Base-by-base conservation (phyloP, 37 sponge, comb jelly and placozoan genomes). In the Petrosia ficiformis region DNA sequence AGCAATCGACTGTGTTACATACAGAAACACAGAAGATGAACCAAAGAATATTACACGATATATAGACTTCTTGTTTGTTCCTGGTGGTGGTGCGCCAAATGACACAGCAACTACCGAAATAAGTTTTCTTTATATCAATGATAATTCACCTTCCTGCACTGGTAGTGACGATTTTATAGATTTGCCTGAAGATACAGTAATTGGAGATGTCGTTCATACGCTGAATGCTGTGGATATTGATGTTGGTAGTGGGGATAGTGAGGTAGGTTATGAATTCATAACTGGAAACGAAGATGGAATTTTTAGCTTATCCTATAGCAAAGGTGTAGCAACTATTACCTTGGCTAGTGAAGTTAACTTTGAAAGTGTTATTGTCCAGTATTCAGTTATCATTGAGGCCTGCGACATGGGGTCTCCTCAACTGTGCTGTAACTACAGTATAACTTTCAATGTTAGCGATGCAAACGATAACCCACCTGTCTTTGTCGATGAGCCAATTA, bases 61-160 rank as follows among this genome's bases (percentile, higher is more conserved):
- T 68, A 84, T 93, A 1, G 93, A 93, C 52, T 81, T 88, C 42
- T 26, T 74, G 1, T 58, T 86, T 11, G 41, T 68, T 30, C 87
- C 91, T 30, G 94, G 86, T 35, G 84, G 90, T 54, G 90, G 86
- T 36, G 82, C 84, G 16, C 84, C 86, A 36, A 82, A 71, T 70
- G 75, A 86, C 71, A 57, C 59, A 30, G 73, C 76, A 31, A 35
- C 40, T 29, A 76, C 83, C 10, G 86, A 64, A 67, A 84, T 93
- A 25, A 78, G 70, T 25, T 78, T 88, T 39, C 38, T 56, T 29
- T 68, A 84, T 3, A 75, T 80, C 72, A 89, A 93, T 72, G 94
- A 89, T 57, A 75, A 89, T 29, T 10, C 65, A 19, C 94, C 94
- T 31, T 56, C 42, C 36, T 85, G 91, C 31, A 30, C 22, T 0